Evolutionary conservation across 1,140 invertebrate genomes (phyloP), one percentile per base, ranked within the genome.

Genomic region (Ceratosolen solmsi): DNA sequence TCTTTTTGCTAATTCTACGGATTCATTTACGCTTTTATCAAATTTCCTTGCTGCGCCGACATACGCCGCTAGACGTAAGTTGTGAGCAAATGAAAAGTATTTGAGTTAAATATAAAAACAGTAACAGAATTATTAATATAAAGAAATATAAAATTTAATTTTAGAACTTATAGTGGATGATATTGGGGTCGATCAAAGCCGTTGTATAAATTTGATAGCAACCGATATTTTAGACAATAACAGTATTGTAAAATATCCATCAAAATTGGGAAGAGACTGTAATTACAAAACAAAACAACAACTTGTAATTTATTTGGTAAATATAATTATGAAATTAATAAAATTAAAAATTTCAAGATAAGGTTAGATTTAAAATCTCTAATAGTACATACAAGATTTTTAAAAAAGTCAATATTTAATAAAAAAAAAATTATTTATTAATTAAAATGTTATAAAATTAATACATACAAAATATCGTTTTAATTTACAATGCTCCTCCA

Each of bases 291-390:
- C 89, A 58, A 94, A 94, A 87, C 90, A 89, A 85, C 92, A 93
- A 84, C 91, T 95, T 89, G 89, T 92, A 15, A 86, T 95, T 56
- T 95, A 92, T 89, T 91, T 95, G 89, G 94, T 95, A 90, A 89
- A 90, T 87, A 80, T 46, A 13, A 7, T 5, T 46, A 5, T 7
- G 5, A 46, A 46, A 46, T 46, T 46, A 46, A 46, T 46, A 46
- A 46, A n/a, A n/a, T n/a, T n/a, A n/a, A n/a, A n/a, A n/a, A n/a
- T n/a, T n/a, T n/a, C n/a, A n/a, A n/a, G n/a, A n/a, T n/a, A n/a
- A n/a, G n/a, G n/a, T n/a, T n/a, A n/a, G n/a, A n/a, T n/a, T n/a
- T n/a, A n/a, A n/a, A n/a, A n/a, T n/a, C n/a, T n/a, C n/a, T n/a
- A n/a, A n/a, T n/a, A n/a, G n/a, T n/a, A n/a, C n/a, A n/a, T n/a